Evolutionary conservation across 1,140 invertebrate genomes (phyloP), one percentile per base, ranked within the genome.

Genomic region (Notospermus geniculatus): DNA sequence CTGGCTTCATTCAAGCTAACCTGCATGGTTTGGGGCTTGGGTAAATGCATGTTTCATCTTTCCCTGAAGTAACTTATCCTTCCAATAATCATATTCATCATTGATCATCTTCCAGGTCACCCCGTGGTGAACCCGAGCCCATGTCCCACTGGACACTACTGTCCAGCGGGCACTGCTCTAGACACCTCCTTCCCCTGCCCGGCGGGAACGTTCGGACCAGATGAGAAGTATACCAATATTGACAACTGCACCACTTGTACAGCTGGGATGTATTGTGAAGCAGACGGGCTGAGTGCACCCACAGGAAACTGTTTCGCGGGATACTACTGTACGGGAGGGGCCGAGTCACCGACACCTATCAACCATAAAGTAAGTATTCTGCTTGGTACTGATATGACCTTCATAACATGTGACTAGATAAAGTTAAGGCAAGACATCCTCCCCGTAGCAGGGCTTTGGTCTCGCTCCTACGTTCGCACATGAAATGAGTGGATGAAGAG

Each of bases 131-230:
- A 54, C 25, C 77, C 77, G 0, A 59, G 67, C 5, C 69, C 75
- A 2, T 79, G 77, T 64, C 75, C 76, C 25, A 57, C 52, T 4
- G 77, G 77, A 9, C 68, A 76, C 53, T 79, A 77, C 66, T 79
- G 77, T 57, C 70, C 69, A 17, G 55, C 56, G 17, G 68, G 66
- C 9, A 75, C 74, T 2, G 66, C 61, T 13, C 59, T 72, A 1
- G 65, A 62, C n/a, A 57, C 69, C 28, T 64, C 70, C 5, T 64
- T 61, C 62, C 76, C 74, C 11, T 79, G 77, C 54, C 75, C 75
- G 0, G 56, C 65, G 1, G 76, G 76, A 36, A 76, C 74, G 2
- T 79, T 66, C 56, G 72, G 70, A 29, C 68, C 74, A 19, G 64
- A 67, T 19, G 41, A 68, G 30, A 71, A 73, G 54, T 72, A 72